Evolutionary conservation across 2,113 vertebrate genomes (phyloP), one percentile per base, ranked within the genome.

Genomic region (Pelodiscus sinensis): DNA sequence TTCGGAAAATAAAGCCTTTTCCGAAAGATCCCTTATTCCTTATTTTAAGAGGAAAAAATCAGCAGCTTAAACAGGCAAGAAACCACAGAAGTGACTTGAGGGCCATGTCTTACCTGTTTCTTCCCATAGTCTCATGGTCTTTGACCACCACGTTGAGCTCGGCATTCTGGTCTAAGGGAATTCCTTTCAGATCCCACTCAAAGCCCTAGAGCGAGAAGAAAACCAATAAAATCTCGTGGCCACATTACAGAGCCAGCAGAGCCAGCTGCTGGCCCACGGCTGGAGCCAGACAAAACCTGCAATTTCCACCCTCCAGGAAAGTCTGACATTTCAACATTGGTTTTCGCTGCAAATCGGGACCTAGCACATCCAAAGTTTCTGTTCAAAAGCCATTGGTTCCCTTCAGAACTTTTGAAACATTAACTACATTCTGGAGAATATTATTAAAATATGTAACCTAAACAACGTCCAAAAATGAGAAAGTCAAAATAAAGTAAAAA

Each of bases 151-250:
- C 98, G 1, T 98, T 98, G 73, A 99, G 98, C 94, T 99, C 99
- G 0, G 99, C 98, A 3, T 95, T 94, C 0, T 98, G 97, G 88
- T 99, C 99, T 97, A 99, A 93, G 8, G 99, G 99, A 21, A 98
- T 44, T 68, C 99, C 99, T 96, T 99, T 99, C 87, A 99, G 98
- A 57, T 99, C 99, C 99, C 99, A 99, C 85, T 99, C 99, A 3
- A 99, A 99, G 3, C 99, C 99, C 99, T 99, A 93, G 12, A 52
- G 80, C 12, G 58, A 6, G 4, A 10, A 22, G 15, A 79, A 18
- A 81, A 3, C 75, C 38, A 79, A 38, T 16, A 3, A 0, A 2
- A 78, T n/a, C 71, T 82, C 77, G 75, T 11, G 0, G 0, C 31
- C 3, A 1, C 31, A 29, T 31, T 29, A 65, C 3, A 31, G 29